phyloP scores from a whole-genome alignment of 2,113 vertebrate genomes.

The Seriola rivoliana region DNA sequence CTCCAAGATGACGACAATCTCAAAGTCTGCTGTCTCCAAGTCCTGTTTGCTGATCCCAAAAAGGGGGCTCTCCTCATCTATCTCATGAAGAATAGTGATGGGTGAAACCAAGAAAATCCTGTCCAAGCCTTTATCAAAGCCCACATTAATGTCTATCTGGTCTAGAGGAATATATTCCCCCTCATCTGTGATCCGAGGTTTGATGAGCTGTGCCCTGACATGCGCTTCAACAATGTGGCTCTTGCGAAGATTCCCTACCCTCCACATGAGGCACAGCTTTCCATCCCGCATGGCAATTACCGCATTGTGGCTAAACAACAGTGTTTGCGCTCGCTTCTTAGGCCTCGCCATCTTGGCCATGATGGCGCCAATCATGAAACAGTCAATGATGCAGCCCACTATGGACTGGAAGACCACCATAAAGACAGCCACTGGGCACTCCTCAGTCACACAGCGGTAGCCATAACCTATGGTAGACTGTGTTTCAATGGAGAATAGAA shows the following conservation, averaged over 20 bases:
- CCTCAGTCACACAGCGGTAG: constrained; percentile 97
- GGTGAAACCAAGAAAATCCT: constrained; percentile 97
- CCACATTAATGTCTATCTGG: constrained; percentile 97
- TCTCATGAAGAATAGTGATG: constrained; percentile 96
- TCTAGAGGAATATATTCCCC: constrained; percentile 97
- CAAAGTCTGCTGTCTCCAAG: constrained; percentile 94
- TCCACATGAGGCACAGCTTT: constrained; percentile 98
- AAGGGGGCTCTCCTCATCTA: constrained; percentile 94
- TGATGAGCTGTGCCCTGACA: constrained; percentile 95
- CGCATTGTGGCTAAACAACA: constrained; percentile 96
- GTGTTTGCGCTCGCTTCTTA: constrained; percentile 95
- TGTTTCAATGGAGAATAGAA: constrained; percentile 98
- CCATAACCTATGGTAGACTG: constrained; percentile 98
- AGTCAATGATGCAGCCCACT: constrained; percentile 97
- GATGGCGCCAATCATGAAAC: constrained; percentile 99
- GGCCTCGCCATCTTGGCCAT: constrained; percentile 99
- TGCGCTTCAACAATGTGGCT: constrained; percentile 99
- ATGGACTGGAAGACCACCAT: constrained; percentile 99
- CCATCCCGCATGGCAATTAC: constrained; percentile 96
- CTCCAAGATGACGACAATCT: constrained; percentile 98
- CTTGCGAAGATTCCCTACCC: constrained; percentile 96
- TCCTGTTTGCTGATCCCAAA: constrained; percentile 95
- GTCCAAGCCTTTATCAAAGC: constrained; percentile 98
- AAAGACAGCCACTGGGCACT: constrained; percentile 95
- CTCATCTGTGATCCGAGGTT: constrained; percentile 94